These are phyloP conservation scores for Drosophila kurseongensis DNA, from an alignment of 1,140 invertebrate species.

Conservation along the genomic window DNA sequence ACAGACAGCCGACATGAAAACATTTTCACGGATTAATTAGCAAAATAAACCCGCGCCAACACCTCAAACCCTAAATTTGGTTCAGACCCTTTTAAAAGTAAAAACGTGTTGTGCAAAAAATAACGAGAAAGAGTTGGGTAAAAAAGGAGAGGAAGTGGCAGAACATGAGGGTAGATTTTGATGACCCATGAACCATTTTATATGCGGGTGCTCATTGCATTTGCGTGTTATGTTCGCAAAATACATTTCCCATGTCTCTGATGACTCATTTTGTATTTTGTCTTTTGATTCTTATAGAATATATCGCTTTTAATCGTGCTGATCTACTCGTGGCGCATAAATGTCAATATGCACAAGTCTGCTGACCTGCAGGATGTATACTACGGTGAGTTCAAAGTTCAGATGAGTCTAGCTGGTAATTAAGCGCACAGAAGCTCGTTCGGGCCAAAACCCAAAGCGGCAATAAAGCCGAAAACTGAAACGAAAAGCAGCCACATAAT, in stretches of 20 bases:
- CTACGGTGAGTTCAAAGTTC: constrained; percentile 86
- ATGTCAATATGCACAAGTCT: constrained; percentile 88
- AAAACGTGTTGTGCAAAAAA: constrained; percentile 49
- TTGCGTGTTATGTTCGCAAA: constrained; percentile 41
- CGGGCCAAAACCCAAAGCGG: constrained; percentile 16
- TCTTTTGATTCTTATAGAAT: constrained; percentile 86
- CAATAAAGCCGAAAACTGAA: constrained; percentile 31
- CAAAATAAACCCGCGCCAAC: constrained; percentile 10
- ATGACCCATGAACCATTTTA: constrained; percentile 18
- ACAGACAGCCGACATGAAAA: constrained; percentile 24
- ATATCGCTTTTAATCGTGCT: constrained; percentile 89
- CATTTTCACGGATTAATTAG: constrained; percentile 62
- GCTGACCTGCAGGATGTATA: constrained; percentile 89
- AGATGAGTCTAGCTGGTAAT: constrained; percentile 47
- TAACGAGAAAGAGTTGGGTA: constrained; percentile 8
- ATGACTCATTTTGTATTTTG: constrained; percentile 7
- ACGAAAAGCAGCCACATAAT: constrained; percentile 47
- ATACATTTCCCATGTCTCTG: constrained; percentile 18
- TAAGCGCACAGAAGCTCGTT: constrained; percentile 19
- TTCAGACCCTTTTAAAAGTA: constrained; percentile 52
- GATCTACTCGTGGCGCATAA: constrained; percentile 89
- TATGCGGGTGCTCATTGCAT: constrained; percentile 52
- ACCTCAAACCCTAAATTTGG: constrained; percentile 35
- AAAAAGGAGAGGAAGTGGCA: neutral
- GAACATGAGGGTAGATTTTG: constrained; percentile 20